phyloP scores from a whole-genome alignment of 2,113 vertebrate genomes.

The Typhlomys cinereus region DNA sequence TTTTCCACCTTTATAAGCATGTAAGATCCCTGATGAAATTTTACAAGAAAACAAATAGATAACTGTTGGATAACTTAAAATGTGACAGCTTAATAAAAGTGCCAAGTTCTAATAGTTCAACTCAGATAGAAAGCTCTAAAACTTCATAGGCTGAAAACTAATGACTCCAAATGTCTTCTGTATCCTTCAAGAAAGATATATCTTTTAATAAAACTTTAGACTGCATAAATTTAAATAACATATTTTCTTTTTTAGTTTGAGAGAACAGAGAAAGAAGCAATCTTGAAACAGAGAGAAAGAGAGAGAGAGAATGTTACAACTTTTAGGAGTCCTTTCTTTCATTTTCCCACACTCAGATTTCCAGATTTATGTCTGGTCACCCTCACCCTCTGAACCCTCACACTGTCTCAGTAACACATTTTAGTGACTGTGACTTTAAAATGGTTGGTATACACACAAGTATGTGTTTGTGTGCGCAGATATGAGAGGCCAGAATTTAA shows the following conservation, averaged over 20 bases:
- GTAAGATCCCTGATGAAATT: slow-evolving; percentile 47
- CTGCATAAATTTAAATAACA: not conserved
- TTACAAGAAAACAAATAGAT: slow-evolving; percentile 23
- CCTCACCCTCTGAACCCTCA: too few species aligned
- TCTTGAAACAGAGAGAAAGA: too few species aligned
- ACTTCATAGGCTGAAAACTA: not conserved
- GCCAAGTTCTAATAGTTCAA: slow-evolving; percentile 44
- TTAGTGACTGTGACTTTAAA: slow-evolving; percentile 15
- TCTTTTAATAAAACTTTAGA: not conserved
- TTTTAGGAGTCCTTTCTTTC: too few species aligned
- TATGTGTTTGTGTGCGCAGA: not conserved
- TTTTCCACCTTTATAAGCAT: slow-evolving; percentile 59
- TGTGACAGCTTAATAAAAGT: slow-evolving; percentile 60
- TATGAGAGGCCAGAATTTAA: not conserved
- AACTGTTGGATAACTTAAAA: slow-evolving; percentile 38
- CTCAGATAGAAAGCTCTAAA: slow-evolving; percentile 24
- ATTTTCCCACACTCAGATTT: too few species aligned
- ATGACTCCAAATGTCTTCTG: slow-evolving; percentile 2
- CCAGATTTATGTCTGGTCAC: too few species aligned
- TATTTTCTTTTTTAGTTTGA: too few species aligned
- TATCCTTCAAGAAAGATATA: not conserved
- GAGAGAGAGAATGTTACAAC: too few species aligned
- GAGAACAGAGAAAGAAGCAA: too few species aligned
- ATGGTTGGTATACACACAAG: not conserved
- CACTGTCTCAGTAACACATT: too few species aligned